Base-by-base conservation (phyloP, 2,113 vertebrate species). In the Chloropsis cyanopogon region DNA sequence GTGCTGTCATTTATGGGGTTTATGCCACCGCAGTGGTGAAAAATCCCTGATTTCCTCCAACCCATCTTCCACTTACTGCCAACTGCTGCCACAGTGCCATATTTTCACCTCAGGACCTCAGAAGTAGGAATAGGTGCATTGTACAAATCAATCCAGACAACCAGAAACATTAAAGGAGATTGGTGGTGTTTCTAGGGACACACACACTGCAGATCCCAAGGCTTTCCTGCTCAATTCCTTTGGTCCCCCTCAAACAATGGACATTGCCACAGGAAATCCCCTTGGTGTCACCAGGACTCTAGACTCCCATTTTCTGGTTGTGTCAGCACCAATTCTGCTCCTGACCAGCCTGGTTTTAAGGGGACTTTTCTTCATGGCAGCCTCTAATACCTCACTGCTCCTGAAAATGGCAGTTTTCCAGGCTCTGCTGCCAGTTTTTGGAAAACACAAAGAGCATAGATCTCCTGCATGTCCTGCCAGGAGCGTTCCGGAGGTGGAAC, bases 211-310 rank as follows among this genome's bases (percentile, higher is more conserved):
- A 39, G 15, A 44, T 9, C 41, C 8, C 26, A 18, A 31, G 17
- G 29, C 18, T n/a, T 61, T 33, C 14, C 46, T 56, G 22, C 12
- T 54, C 18, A 11, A 4, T 22, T 50, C 59, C 42, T 29, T 44
- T 4, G 0, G 5, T 33, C 16, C 49, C 35, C 33, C 35, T 60
- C 33, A 18, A 37, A 35, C 21, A 23, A 6, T 0, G 0, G 25
- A 13, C 11, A 12, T n/a, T 37, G 35, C 41, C 7, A 3, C 31
- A 35, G 42, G 76, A 56, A 90, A 46, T 66, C 12, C 53, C 33
- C 47, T 42, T 14, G 47, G 29, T 47, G 20, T 21, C 16, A 7
- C 1, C 14, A 11, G 22, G 33, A 21, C 26, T 57, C 54, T n/a
- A 25, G 52, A 26, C 29, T 60, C 29, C 4, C 8, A 4, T 41